Percentiles rank a stretch among this genome's conserved stretches.
phyloP scores from a whole-genome alignment of 1,140 invertebrate genomes.

The Diabrotica virgifera region DNA sequence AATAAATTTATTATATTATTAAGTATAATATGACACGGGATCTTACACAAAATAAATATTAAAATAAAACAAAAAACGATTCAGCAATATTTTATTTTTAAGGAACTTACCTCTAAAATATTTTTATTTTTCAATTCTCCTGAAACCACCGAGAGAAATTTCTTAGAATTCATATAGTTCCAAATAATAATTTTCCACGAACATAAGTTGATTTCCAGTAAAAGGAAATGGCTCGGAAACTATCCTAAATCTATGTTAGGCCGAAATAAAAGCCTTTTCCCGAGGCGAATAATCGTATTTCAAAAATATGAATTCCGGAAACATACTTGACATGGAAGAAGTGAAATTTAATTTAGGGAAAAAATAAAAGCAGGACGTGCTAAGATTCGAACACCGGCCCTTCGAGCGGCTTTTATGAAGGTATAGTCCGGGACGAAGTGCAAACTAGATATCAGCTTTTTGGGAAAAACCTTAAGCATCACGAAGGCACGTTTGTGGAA shows the following conservation, averaged over 20 bases:
- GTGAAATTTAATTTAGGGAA: slow-evolving; percentile 13
- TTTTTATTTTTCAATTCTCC: not conserved
- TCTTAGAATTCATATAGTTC: not conserved
- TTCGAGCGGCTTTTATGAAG: not conserved
- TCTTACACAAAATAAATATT: no score
- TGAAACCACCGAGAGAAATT: not conserved
- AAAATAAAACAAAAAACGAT: no score
- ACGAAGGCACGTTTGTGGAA: no score
- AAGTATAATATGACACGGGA: no score
- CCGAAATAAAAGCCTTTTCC: slow-evolving; percentile 3
- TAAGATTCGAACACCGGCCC: slow-evolving; percentile 8
- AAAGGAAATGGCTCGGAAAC: slow-evolving; percentile 2
- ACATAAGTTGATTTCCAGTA: not conserved
- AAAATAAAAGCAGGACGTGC: slow-evolving; percentile 14
- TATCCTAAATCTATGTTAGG: not conserved
- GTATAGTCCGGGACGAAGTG: no score
- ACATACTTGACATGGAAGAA: slow-evolving; percentile 11
- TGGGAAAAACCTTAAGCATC: no score
- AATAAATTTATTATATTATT: no score
- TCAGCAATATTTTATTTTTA: no score
- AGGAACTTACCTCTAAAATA: no score
- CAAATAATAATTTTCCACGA: not conserved
- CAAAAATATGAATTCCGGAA: slow-evolving; percentile 14
- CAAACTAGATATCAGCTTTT: no score
- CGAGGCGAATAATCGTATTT: slow-evolving; percentile 13